phyloP scores from a whole-genome alignment of 2,113 vertebrate genomes.

The Mobula hypostoma region DNA sequence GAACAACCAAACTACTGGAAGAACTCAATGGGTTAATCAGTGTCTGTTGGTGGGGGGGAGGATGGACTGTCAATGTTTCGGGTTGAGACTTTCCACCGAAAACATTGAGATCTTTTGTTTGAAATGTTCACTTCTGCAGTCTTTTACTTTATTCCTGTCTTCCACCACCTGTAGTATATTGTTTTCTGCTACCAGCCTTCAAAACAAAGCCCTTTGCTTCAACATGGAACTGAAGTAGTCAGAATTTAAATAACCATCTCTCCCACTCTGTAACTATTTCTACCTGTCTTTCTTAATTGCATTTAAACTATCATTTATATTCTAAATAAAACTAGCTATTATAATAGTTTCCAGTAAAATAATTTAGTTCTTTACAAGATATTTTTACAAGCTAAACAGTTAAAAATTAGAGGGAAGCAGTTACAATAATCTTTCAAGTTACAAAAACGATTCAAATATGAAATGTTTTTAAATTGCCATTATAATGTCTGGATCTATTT shows the following conservation, averaged over 20 bases:
- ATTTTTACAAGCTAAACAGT: background rate
- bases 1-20: too few species aligned
- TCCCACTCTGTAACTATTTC: background rate
- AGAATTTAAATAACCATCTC: background rate
- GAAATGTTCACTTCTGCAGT: too few species aligned
- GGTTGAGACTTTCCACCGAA: too few species aligned
- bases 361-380: background rate
- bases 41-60: too few species aligned
- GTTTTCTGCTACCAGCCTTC: background rate
- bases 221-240: background rate
- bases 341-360: background rate
- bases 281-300: background rate
- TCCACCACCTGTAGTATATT: too few species aligned
- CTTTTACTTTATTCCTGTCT: too few species aligned
- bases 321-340: background rate
- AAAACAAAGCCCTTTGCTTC: background rate
- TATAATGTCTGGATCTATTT: too few species aligned
- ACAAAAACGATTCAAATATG: background rate
- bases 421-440: background rate
- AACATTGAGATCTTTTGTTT: too few species aligned
- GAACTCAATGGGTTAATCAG: too few species aligned
- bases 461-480: background rate
- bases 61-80: too few species aligned
- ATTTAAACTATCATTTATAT: background rate
- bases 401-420: background rate